These are phyloP conservation scores for Vombatus ursinus DNA, from an alignment of 2,113 vertebrate genomes.

Conservation along the genomic window DNA sequence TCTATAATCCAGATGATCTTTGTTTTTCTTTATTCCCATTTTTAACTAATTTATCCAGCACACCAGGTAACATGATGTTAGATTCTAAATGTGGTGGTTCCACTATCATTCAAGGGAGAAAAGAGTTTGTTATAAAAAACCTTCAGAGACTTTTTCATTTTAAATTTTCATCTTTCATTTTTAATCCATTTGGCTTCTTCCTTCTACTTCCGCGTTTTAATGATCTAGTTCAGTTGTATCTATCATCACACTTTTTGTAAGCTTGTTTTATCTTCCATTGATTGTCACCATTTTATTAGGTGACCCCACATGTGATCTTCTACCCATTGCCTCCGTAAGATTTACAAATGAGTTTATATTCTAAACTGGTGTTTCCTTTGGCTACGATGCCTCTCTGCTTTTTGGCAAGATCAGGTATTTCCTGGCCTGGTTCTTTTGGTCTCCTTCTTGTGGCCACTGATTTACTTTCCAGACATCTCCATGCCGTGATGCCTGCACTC, in stretches of 20 bases:
- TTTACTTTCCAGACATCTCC: not conserved
- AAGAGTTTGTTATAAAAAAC: not conserved
- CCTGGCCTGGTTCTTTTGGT: not conserved
- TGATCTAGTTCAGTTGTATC: not conserved
- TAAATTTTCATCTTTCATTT: not conserved
- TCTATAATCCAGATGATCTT: not conserved
- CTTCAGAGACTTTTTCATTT: not conserved
- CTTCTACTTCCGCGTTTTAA: not conserved
- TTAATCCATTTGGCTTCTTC: not conserved
- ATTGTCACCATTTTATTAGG: not conserved
- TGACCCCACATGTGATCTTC: not conserved
- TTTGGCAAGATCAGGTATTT: not conserved
- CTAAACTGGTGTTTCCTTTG: no score
- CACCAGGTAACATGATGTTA: not conserved
- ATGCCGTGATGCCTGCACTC: not conserved
- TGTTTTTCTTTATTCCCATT: not conserved
- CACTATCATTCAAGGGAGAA: not conserved
- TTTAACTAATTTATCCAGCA: not conserved
- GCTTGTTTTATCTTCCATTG: not conserved
- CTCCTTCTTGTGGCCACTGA: not conserved
- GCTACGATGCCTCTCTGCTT: not conserved
- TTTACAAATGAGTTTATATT: not conserved
- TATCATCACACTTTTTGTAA: not conserved
- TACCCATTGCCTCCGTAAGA: not conserved
- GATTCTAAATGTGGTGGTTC: not conserved